phyloP scores from a whole-genome alignment of 2,888 invertebrate species.

The Gymnocheta viridis region DNA sequence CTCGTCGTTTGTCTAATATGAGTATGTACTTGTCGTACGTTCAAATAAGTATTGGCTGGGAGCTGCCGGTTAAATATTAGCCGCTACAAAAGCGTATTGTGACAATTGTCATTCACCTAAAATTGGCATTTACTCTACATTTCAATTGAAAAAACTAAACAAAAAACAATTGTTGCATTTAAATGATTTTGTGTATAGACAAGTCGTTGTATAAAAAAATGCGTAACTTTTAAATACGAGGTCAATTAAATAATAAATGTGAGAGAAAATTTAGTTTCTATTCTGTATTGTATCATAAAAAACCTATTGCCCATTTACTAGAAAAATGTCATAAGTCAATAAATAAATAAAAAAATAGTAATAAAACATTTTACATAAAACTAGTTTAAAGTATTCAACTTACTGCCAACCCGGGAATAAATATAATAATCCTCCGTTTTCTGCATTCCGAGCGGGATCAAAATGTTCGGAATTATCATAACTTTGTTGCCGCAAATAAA shows the following conservation, averaged over 20 bases:
- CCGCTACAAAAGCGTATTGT: constrained; percentile 16
- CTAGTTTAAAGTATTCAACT: no score
- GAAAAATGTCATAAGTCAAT: not conserved
- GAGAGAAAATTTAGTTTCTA: not conserved
- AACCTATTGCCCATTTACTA: not conserved
- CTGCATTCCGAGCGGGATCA: no score
- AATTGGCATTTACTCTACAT: constrained; percentile 50
- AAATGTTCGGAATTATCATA: no score
- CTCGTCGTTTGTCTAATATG: not conserved
- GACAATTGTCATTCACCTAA: constrained; percentile 55
- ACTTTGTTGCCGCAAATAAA: no score
- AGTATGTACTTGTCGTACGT: not conserved
- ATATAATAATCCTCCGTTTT: no score
- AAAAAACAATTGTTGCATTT: constrained; percentile 21
- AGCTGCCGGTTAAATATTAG: not conserved
- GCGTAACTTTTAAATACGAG: constrained; percentile 48
- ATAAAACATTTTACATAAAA: no score
- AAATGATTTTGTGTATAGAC: constrained; percentile 18
- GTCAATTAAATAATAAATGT: constrained; percentile 45
- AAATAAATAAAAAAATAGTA: no score
- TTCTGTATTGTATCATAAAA: not conserved
- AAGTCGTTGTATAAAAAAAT: constrained; percentile 1
- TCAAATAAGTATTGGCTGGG: not conserved
- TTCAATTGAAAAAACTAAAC: constrained; percentile 26
- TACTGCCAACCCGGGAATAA: no score